Percentiles rank a stretch among this genome's conserved stretches.
Conservation (phyloP, 2,797 vertebrate genomes). For the Gadopsis marmoratus region DNA sequence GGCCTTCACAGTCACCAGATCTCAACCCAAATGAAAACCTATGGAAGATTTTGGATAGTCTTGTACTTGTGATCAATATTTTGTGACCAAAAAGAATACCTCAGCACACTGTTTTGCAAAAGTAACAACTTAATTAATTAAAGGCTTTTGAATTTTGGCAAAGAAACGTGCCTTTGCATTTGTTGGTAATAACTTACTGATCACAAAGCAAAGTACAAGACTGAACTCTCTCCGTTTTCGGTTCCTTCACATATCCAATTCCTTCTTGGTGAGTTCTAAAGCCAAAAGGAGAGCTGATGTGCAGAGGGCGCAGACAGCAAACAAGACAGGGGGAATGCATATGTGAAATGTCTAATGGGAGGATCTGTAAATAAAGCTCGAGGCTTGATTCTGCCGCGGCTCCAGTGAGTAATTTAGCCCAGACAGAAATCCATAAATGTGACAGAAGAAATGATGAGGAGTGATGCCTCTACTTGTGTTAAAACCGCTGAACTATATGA, state of each 20-base stretch:
- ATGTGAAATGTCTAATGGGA: slow-evolving; percentile 66
- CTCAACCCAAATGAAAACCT: background rate
- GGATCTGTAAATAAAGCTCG: slow-evolving; percentile 74
- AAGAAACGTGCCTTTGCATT: too few species aligned
- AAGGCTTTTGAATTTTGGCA: too few species aligned
- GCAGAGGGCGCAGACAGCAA: slow-evolving; percentile 51
- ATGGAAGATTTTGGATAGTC: background rate
- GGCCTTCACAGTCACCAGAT: background rate
- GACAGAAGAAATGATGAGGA: slow-evolving; percentile 78
- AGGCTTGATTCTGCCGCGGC: slow-evolving; percentile 53
- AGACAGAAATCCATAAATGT: slow-evolving; percentile 79
- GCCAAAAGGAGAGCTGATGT: slow-evolving; percentile 34
- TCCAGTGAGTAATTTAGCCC: slow-evolving; percentile 69
- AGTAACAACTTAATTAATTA: too few species aligned
- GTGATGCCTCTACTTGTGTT: slow-evolving; percentile 72
- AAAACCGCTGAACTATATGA: slow-evolving; percentile 56
- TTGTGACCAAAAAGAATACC: too few species aligned
- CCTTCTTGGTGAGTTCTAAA: slow-evolving; percentile 28
- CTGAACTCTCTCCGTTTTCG: too few species aligned
- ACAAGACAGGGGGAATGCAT: slow-evolving; percentile 65
- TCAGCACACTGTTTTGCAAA: too few species aligned
- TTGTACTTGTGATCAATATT: too few species aligned
- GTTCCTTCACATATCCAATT: slow-evolving; percentile 34
- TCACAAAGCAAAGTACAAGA: too few species aligned
- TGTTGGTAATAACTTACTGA: too few species aligned